Percentiles rank a stretch among this genome's conserved stretches.
These are phyloP conservation scores for Hemiprocne comata DNA, from an alignment of 2,113 vertebrate genomes.

Conservation along the genomic window DNA sequence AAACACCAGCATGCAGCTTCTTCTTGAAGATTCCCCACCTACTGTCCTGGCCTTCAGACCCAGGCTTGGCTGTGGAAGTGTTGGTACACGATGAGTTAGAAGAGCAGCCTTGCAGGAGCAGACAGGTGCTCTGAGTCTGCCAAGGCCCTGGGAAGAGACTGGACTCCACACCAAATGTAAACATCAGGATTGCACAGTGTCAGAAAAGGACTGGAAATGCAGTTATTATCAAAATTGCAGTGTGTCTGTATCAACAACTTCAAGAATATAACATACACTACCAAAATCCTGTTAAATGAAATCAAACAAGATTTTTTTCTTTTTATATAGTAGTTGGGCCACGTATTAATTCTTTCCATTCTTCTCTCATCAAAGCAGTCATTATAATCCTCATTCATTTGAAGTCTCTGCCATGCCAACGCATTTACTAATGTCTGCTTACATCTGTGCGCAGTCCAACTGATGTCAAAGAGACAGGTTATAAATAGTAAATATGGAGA, in stretches of 20 bases:
- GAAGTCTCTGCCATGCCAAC: not conserved
- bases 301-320: not conserved
- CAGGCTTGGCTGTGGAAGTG: not conserved
- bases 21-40: not conserved
- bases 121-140: not conserved
- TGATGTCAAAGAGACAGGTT: not conserved
- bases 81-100: not conserved
- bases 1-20: not conserved
- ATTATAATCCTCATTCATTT: not conserved
- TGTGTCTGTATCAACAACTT: not conserved
- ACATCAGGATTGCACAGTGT: not conserved
- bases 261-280: not conserved
- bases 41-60: not conserved
- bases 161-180: accelerated
- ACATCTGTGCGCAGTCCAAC: not conserved
- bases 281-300: not conserved
- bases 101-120: not conserved
- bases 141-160: not conserved
- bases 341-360: not conserved
- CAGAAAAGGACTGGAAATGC: not conserved
- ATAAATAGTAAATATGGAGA: not conserved
- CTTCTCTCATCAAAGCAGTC: not conserved
- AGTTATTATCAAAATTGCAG: not conserved
- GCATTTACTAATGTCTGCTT: not conserved
- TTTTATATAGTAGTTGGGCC: not conserved